A percentile compares a stretch with the other conserved stretches of the same genome.
Conservation (phyloP, 2,888 invertebrate genomes). For the Gortyna flavago region DNA sequence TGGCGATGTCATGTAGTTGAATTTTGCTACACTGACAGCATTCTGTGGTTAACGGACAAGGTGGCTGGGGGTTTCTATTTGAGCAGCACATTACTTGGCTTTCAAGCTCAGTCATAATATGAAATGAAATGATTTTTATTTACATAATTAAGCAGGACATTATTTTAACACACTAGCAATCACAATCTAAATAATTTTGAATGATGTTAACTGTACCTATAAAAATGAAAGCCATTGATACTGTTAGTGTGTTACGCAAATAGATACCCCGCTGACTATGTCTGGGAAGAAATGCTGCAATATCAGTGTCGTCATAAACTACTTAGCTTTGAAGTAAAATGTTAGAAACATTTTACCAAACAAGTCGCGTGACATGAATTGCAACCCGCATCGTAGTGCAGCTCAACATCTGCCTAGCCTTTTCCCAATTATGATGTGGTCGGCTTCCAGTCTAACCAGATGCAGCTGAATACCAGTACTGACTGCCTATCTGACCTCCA, state of each 20-base stretch:
- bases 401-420: neutral
- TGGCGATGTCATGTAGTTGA: no score
- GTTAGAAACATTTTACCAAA: constrained; percentile 14
- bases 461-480: neutral
- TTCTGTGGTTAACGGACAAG: neutral
- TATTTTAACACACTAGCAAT: no score
- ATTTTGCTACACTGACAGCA: neutral
- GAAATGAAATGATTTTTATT: neutral
- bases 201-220: no score
- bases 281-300: neutral
- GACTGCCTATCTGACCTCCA: neutral
- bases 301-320: constrained; percentile 11
- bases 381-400: neutral
- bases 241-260: no score
- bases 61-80: neutral
- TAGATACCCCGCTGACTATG: neutral
- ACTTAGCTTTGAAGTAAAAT: constrained; percentile 15
- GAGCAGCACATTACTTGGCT: neutral
- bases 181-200: no score
- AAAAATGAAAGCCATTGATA: no score
- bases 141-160: neutral
- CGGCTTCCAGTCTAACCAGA: neutral
- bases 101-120: neutral
- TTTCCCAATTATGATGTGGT: neutral
- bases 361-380: constrained; percentile 20